A percentile compares a stretch with the other conserved stretches of the same genome.
Conservation (phyloP, 2,888 invertebrate species). For the Deilephila porcellus region DNA sequence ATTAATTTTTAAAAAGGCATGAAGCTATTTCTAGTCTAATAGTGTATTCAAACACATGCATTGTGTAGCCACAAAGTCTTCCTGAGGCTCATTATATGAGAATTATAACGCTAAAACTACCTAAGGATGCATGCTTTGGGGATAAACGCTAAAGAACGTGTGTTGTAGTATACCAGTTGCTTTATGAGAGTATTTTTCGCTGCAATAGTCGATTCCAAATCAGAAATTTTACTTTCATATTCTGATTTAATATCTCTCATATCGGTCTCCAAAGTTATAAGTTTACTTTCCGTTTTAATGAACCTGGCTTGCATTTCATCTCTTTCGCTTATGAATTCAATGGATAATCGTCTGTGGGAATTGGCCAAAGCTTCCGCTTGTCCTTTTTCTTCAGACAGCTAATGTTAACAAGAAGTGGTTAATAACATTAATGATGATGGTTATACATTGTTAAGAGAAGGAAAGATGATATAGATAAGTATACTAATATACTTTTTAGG, state of each 20-base stretch:
- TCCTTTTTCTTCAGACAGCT: conserved; percentile 81
- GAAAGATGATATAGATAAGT: background rate
- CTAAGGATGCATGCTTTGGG: conserved; percentile 31
- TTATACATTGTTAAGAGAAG: background rate
- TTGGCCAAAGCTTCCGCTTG: conserved; percentile 69
- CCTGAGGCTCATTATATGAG: background rate
- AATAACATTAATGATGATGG: conserved; percentile 26
- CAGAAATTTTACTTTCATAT: conserved; percentile 85
- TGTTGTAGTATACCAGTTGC: conserved; percentile 81
- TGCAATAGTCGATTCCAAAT: conserved; percentile 83
- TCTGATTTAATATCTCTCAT: conserved; percentile 83
- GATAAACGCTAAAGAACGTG: conserved; percentile 30
- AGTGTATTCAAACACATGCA: conserved; percentile 3
- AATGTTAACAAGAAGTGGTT: conserved; percentile 51
- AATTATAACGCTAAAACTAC: conserved; percentile 10
- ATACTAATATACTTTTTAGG: background rate
- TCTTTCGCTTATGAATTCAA: conserved; percentile 77
- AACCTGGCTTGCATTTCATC: conserved; percentile 76
- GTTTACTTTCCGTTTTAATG: conserved; percentile 76
- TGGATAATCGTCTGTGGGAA: conserved; percentile 72
- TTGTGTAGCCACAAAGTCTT: background rate
- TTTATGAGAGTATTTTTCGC: conserved; percentile 86
- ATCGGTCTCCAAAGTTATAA: conserved; percentile 78
- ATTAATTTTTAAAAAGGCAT: too few relatives aligned
- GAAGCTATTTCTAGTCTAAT: background rate